Percentiles rank a stretch among this genome's conserved stretches.
Conservation (phyloP, 2,797 vertebrate genomes). For the Catamblyrhynchus diadema region DNA sequence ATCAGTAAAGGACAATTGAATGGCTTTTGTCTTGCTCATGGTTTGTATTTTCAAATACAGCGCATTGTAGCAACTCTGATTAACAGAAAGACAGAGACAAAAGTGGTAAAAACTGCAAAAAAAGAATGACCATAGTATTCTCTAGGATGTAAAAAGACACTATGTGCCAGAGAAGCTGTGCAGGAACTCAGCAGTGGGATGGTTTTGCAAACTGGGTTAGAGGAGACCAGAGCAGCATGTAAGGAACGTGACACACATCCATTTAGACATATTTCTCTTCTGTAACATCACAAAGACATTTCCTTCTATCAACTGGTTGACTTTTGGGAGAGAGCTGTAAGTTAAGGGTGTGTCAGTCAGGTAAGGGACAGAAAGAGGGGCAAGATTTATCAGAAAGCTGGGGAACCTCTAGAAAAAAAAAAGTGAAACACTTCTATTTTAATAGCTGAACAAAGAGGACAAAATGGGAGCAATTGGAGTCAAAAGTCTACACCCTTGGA, state of each 20-base stretch:
- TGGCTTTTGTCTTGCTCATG: background rate
- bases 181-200: background rate
- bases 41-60: background rate
- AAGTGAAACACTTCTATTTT: background rate
- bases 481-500: background rate
- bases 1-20: background rate
- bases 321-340: background rate
- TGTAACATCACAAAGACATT: background rate
- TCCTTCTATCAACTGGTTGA: background rate
- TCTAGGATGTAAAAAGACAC: background rate
- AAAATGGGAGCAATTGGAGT: background rate
- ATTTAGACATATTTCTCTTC: background rate
- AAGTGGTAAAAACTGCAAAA: background rate
- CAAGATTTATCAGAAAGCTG: background rate
- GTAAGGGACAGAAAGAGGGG: background rate
- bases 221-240: background rate
- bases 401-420: background rate
- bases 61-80: background rate
- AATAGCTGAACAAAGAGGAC: background rate
- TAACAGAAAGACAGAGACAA: background rate
- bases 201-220: background rate
- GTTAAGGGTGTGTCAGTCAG: background rate
- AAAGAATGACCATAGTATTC: background rate
- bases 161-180: background rate
- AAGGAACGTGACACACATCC: background rate